Conservation (phyloP, 2,888 invertebrate species). For the Drosophila percnosoma region DNA sequence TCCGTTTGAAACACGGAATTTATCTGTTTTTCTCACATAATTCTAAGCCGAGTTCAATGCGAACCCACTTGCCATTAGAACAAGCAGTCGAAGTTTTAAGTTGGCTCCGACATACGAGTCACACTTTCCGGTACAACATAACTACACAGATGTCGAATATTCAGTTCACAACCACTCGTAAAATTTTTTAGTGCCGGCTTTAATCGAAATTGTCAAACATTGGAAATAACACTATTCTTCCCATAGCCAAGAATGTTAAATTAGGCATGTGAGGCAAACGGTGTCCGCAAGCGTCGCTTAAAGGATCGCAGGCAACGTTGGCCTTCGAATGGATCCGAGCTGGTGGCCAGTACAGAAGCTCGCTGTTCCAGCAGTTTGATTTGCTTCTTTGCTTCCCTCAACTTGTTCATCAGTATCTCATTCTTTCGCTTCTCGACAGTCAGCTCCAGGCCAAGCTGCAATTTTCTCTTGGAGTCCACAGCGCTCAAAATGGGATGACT, state of each 20-base stretch:
- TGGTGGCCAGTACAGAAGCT: slow-evolving; percentile 57
- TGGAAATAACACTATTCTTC: slow-evolving; percentile 79
- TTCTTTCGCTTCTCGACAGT: slow-evolving; percentile 93
- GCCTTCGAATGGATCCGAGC: slow-evolving; percentile 61
- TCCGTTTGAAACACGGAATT: background rate
- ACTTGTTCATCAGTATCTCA: slow-evolving; percentile 90
- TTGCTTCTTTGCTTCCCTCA: slow-evolving; percentile 87
- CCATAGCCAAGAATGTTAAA: slow-evolving; percentile 75
- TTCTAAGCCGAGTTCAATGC: background rate
- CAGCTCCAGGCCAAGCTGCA: slow-evolving; percentile 91
- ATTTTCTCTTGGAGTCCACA: slow-evolving; percentile 90
- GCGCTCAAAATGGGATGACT: slow-evolving; percentile 90
- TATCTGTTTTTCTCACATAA: background rate
- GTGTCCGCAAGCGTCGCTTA: slow-evolving; percentile 74
- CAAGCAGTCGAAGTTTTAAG: background rate
- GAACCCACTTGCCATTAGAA: background rate
- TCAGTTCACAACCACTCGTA: too few relatives aligned
- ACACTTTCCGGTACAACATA: too few relatives aligned
- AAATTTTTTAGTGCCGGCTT: slow-evolving; percentile 45
- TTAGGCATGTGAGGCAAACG: slow-evolving; percentile 66
- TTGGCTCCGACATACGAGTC: background rate
- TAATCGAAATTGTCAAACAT: slow-evolving; percentile 58
- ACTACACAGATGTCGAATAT: too few relatives aligned
- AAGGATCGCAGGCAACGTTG: slow-evolving; percentile 80
- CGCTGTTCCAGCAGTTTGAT: slow-evolving; percentile 82